Conservation (phyloP, 2,113 vertebrate species). For the Ondatra zibethicus region DNA sequence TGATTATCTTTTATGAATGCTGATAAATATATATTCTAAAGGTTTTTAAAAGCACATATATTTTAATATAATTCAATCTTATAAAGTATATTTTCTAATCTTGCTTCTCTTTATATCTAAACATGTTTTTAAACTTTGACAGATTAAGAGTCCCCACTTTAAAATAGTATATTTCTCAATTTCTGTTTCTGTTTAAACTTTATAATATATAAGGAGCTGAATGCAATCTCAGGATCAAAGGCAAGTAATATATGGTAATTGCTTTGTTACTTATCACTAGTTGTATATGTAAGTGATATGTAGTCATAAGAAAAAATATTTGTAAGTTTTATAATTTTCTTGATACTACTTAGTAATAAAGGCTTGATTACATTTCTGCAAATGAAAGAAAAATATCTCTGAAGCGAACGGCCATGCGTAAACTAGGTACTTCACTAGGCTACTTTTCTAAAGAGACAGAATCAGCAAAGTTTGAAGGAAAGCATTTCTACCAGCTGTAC, state of each 20-base stretch:
- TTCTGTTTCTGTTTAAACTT: not conserved
- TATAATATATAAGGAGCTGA: not conserved
- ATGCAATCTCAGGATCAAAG: not conserved
- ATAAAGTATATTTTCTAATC: not conserved
- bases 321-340: not conserved
- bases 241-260: not conserved
- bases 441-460: not conserved
- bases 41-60: not conserved
- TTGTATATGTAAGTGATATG: not conserved
- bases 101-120: not conserved
- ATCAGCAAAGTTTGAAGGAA: not conserved
- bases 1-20: not conserved
- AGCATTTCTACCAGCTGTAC: not conserved
- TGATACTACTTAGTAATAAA: not conserved
- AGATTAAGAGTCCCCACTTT: not conserved
- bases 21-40: not conserved
- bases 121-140: not conserved
- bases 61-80: not conserved
- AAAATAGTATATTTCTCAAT: not conserved
- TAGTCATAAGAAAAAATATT: not conserved
- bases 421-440: not conserved
- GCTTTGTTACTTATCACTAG: not conserved
- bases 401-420: not conserved
- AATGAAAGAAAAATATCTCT: slow-evolving; percentile 38
- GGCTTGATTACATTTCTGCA: not conserved